Base-by-base conservation (phyloP, 2,888 invertebrate genomes). In the Tenthredo livida region DNA sequence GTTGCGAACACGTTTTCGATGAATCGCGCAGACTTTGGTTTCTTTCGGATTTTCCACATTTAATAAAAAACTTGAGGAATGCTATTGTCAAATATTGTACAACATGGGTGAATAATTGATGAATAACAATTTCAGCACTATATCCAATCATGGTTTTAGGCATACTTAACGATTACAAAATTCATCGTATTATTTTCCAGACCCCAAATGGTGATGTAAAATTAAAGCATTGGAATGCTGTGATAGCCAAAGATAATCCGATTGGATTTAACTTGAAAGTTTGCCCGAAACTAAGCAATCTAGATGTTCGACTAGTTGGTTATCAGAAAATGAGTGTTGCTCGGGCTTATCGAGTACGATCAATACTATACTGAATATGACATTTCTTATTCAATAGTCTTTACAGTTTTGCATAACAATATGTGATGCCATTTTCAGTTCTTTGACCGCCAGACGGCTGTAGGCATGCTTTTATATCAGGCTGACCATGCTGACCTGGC, bases 311-410 rank as follows among this genome's bases (percentile, higher is more conserved):
- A 7, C 43, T 43, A 17, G 21, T 15, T 9, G 73, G 73, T 1
- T 73, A 40, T 29, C 73, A 73, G 37, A 73, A 37, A 73, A 43
- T 73, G 73, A 73, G 17, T 37, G 73, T 73, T 65, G 65, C 25
- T 9, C 65, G 65, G 65, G 65, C 65, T 65, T 65, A 65, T 65
- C 25, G 65, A 25, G 65, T 65, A 25, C 29, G 25, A 29, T 6
- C 15, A 21, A 65, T 65, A 10, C 21, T 33, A 33, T 65, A 25
- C 21, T 65, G 29, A 65, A 25, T 65, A 25, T 21, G 9, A 65
- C 4, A 25, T 15, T 65, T 65, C 17, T 7, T 7, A 29, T 29
- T 25, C 25, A 10, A 29, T 25, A 6, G 21, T 12, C 29, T 15
- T 65, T 25, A 25, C 10, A 25, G 25, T 65, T 25, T 7, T 65